phyloP scores from a whole-genome alignment of 1,140 invertebrate genomes.

The Drosophila arawakana region DNA sequence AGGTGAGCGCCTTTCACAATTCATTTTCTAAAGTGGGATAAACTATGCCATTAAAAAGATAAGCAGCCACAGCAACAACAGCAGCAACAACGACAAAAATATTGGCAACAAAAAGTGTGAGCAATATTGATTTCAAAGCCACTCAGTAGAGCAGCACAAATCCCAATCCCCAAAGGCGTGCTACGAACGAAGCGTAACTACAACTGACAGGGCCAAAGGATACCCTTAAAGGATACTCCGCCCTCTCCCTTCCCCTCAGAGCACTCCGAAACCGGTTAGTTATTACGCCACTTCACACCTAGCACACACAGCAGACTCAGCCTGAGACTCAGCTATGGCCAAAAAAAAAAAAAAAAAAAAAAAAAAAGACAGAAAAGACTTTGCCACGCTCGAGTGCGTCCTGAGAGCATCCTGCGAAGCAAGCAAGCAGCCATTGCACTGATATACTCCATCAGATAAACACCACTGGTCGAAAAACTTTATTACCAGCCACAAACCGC shows the following conservation, averaged over 20 bases:
- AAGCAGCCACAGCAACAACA: constrained; percentile 44
- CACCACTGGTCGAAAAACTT: constrained; percentile 22
- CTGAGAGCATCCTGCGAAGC: constrained; percentile 55
- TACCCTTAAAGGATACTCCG: constrained; percentile 12
- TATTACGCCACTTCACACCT: constrained; percentile 80
- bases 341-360: background rate
- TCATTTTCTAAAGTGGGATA: constrained; percentile 74
- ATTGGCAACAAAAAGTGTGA: constrained; percentile 4
- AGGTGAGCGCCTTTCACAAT: constrained; percentile 60
- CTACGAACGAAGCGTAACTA: constrained; percentile 58
- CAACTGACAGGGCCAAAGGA: constrained; percentile 45
- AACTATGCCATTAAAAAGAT: constrained; percentile 79
- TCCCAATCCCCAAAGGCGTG: constrained; percentile 48
- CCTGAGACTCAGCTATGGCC: background rate
- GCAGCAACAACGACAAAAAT: background rate
- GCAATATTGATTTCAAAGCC: constrained; percentile 80
- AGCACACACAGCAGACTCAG: constrained; percentile 12
- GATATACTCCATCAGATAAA: constrained; percentile 44
- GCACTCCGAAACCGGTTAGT: constrained; percentile 66
- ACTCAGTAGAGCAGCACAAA: constrained; percentile 59
- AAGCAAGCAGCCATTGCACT: constrained; percentile 48
- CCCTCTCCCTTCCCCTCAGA: constrained; percentile 2
- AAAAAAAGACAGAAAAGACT: constrained; percentile 42
- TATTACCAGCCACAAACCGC: constrained; percentile 26
- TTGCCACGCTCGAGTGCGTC: constrained; percentile 73